Evolutionary conservation across 2,888 invertebrate species (phyloP).

Genomic region (Leptinotarsa tumamoca): DNA sequence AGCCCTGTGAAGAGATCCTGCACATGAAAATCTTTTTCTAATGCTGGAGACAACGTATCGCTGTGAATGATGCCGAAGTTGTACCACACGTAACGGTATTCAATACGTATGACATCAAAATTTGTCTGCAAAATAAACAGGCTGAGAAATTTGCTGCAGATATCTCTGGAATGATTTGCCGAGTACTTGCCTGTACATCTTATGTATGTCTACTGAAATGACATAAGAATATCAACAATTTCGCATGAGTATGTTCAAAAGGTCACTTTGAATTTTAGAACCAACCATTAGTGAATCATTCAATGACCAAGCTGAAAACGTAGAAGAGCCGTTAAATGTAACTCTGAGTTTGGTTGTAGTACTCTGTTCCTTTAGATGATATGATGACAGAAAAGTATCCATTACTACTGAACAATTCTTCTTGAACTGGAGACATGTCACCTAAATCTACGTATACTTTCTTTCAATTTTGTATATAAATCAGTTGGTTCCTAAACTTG

Average conservation of each 20-base stretch:
- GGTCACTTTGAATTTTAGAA: not conserved
- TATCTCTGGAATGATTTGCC: not conserved
- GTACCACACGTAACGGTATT: not conserved
- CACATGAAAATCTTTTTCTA: constrained; percentile 19
- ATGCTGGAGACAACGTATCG: not conserved
- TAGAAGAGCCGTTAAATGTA: not conserved
- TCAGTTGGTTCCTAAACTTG: not conserved
- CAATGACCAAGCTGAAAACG: not conserved
- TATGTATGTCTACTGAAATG: constrained; percentile 4
- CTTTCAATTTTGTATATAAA: not conserved
- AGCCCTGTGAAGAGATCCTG: constrained; percentile 19
- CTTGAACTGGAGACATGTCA: no score
- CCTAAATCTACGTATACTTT: no score
- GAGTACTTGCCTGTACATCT: constrained; percentile 6
- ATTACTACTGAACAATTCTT: no score
- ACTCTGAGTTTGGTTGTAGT: not conserved
- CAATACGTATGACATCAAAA: not conserved
- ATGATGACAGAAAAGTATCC: not conserved
- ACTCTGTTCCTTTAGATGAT: not conserved
- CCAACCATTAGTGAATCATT: not conserved
- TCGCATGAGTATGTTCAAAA: not conserved
- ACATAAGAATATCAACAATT: not conserved
- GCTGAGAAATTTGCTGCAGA: not conserved
- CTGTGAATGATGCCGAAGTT: not conserved
- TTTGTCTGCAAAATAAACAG: not conserved